Evolutionary conservation across 2,888 invertebrate species (phyloP).

Genomic region (Synergus laeviventris): DNA sequence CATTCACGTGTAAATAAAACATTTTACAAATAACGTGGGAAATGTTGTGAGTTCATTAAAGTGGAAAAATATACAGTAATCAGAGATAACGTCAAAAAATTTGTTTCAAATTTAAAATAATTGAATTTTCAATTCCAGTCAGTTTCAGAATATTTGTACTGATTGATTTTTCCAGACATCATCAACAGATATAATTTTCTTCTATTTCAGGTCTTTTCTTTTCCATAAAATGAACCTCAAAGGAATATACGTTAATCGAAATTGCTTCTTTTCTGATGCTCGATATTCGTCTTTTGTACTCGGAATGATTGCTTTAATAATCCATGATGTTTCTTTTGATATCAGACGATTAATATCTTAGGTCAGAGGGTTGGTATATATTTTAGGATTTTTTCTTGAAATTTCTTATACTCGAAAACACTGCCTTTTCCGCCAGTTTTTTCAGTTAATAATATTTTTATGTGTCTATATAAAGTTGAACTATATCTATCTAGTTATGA

Average conservation of each 20-base stretch:
- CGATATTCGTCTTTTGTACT: not conserved
- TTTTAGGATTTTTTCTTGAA: no score
- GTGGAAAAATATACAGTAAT: not conserved
- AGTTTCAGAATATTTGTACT: slow-evolving; percentile 7
- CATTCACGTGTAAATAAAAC: not conserved
- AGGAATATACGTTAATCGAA: slow-evolving; percentile 2
- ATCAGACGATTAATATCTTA: no score
- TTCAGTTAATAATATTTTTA: no score
- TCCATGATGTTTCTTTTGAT: not conserved
- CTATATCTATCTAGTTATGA: no score
- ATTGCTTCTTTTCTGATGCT: not conserved
- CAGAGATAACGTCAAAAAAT: not conserved
- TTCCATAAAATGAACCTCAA: not conserved
- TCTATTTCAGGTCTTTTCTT: not conserved
- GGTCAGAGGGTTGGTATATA: no score
- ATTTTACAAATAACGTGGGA: not conserved
- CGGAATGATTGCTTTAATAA: not conserved
- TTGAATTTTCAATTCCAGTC: slow-evolving; percentile 2
- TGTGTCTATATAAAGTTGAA: no score
- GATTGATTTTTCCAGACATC: not conserved
- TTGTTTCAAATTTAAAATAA: not conserved
- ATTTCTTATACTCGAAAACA: no score
- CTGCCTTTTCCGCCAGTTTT: no score
- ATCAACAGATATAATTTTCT: not conserved
- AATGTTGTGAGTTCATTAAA: not conserved